phyloP scores from a whole-genome alignment of 2,888 invertebrate species.

The Apamea sordens region DNA sequence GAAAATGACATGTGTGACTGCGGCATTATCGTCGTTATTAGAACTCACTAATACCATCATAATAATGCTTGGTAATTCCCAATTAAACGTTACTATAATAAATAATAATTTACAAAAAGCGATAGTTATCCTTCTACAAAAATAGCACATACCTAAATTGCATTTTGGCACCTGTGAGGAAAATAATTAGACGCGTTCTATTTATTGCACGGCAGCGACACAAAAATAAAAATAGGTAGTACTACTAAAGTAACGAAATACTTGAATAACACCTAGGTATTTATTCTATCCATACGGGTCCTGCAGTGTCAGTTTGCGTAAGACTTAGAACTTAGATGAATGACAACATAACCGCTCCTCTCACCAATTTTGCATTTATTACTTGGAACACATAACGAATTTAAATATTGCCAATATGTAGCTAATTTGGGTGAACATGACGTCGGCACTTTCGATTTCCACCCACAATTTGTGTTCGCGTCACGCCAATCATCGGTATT shows the following conservation, averaged over 20 bases:
- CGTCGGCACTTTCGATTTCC: slow-evolving; percentile 74
- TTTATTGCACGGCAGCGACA: not conserved
- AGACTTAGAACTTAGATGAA: not conserved
- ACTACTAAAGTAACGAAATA: not conserved
- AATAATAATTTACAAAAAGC: not conserved
- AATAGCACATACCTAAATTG: not conserved
- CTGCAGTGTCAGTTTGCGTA: slow-evolving; percentile 17
- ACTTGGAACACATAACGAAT: slow-evolving; percentile 34
- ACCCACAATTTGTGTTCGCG: slow-evolving; percentile 70
- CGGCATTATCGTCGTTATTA: not conserved
- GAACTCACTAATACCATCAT: not conserved
- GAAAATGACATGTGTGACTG: not conserved
- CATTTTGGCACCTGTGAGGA: no score
- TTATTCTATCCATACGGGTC: not conserved
- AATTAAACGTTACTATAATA: not conserved
- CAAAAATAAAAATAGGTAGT: not conserved
- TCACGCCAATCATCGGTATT: slow-evolving; percentile 72
- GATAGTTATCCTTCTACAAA: no score
- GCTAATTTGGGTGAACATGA: slow-evolving; percentile 59
- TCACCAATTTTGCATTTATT: slow-evolving; percentile 39
- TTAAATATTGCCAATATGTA: slow-evolving; percentile 44
- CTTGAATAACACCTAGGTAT: not conserved
- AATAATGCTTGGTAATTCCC: not conserved
- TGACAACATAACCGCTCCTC: slow-evolving; percentile 13
- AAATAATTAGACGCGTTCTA: not conserved